A percentile compares a stretch with the other conserved stretches of the same genome.
Conservation (phyloP, 2,888 invertebrate genomes). For the Glyphotaelius pellucidus region DNA sequence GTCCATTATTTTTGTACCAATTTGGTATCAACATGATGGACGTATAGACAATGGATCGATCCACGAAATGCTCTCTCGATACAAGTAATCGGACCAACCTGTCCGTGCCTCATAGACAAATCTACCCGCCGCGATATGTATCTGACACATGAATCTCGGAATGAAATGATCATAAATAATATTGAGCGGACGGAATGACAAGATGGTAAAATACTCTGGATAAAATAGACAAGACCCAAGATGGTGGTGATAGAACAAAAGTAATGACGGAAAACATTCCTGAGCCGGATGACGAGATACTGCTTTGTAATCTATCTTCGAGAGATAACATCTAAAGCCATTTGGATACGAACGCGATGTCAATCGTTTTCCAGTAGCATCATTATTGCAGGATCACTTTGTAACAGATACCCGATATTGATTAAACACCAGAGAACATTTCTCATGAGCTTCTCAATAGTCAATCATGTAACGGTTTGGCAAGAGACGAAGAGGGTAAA, state of each 20-base stretch:
- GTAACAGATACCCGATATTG: constrained; percentile 11
- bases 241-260: constrained; percentile 53
- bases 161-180: constrained; percentile 38
- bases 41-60: constrained; percentile 43
- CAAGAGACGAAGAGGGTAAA: not conserved
- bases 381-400: constrained; percentile 36
- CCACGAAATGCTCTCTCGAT: constrained; percentile 42
- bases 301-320: constrained; percentile 56
- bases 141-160: constrained; percentile 47
- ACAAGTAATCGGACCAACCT: constrained; percentile 43
- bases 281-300: constrained; percentile 57
- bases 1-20: constrained; percentile 51
- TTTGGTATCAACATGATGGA: constrained; percentile 38
- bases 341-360: constrained; percentile 49
- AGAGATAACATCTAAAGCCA: constrained; percentile 56
- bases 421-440: not conserved
- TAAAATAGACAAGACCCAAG: constrained; percentile 29
- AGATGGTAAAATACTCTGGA: constrained; percentile 42
- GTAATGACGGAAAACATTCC: constrained; percentile 61
- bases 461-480: constrained; percentile 18
- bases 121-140: constrained; percentile 43
- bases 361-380: constrained; percentile 46
- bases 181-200: constrained; percentile 43
- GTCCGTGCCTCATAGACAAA: constrained; percentile 34
- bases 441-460: constrained; percentile 17